These are phyloP conservation scores for Plodia interpunctella DNA, from an alignment of 1,140 invertebrate genomes.

Conservation along the genomic window DNA sequence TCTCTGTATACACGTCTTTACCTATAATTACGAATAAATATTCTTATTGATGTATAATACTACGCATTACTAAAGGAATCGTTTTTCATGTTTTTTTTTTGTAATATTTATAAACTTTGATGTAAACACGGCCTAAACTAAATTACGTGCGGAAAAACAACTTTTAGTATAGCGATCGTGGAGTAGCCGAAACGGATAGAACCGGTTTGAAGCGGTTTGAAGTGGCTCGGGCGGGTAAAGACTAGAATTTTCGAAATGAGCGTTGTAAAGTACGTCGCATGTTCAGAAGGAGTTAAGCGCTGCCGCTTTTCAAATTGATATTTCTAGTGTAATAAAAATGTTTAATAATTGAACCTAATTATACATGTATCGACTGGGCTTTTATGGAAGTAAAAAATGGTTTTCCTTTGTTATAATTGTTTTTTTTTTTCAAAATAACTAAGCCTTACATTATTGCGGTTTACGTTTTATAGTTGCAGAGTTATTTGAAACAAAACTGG, in stretches of 20 bases:
- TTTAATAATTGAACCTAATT: constrained; percentile 1
- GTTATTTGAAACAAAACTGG: too few species aligned
- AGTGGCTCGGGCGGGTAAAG: neutral
- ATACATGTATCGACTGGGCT: neutral
- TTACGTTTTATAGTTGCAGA: too few species aligned
- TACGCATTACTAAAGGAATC: too few species aligned
- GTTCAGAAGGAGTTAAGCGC: neutral
- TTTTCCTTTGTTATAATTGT: neutral
- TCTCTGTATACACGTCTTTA: too few species aligned
- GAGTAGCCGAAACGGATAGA: neutral
- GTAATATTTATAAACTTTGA: too few species aligned
- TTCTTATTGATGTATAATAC: too few species aligned
- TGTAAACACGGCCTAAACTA: too few species aligned
- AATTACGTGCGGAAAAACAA: neutral
- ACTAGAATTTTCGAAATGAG: neutral
- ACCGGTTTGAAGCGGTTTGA: neutral
- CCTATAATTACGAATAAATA: too few species aligned
- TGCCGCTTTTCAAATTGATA: neutral
- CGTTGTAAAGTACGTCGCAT: constrained; percentile 1
- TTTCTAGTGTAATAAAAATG: constrained; percentile 2
- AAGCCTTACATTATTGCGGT: too few species aligned
- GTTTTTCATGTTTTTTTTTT: too few species aligned
- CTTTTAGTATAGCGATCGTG: neutral
- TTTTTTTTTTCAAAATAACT: too few species aligned
- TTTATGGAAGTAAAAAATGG: neutral